Percentiles rank a stretch among this genome's conserved stretches.
These are phyloP conservation scores for Mesorhabditis spiculigera DNA, from an alignment of 2,888 invertebrate species.

Conservation along the genomic window DNA sequence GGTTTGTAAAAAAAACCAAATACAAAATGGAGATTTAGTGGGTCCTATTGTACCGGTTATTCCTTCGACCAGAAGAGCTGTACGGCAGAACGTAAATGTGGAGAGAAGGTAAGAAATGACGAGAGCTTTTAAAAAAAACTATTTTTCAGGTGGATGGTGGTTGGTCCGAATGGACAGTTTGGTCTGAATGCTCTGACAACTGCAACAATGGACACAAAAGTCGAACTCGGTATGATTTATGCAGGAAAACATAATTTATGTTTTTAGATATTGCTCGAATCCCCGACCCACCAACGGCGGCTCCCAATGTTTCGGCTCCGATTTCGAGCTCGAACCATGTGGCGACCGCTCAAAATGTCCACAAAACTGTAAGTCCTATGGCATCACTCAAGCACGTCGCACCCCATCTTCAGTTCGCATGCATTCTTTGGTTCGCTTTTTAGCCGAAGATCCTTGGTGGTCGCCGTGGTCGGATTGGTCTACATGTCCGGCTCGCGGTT, in stretches of 20 bases:
- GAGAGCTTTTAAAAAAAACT: background rate
- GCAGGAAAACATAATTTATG: background rate
- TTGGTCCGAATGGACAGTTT: constrained; percentile 53
- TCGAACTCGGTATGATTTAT: constrained; percentile 41
- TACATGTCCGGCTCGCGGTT: constrained; percentile 42
- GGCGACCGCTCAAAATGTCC: constrained; percentile 35
- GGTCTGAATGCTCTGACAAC: constrained; percentile 51
- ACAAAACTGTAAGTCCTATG: constrained; percentile 8
- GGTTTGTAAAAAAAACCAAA: constrained; percentile 11
- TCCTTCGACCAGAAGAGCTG: constrained; percentile 57
- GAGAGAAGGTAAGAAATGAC: background rate
- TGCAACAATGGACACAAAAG: constrained; percentile 52
- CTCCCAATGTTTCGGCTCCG: constrained; percentile 48
- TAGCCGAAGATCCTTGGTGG: constrained; percentile 47
- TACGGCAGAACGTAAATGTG: constrained; percentile 14
- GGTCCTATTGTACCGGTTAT: constrained; percentile 56
- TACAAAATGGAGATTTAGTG: constrained; percentile 22
- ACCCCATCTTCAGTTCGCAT: constrained; percentile 13
- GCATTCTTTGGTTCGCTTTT: constrained; percentile 19
- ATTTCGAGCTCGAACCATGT: constrained; percentile 55
- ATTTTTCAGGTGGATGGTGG: constrained; percentile 39
- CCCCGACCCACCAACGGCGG: constrained; percentile 54
- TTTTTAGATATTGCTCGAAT: constrained; percentile 48
- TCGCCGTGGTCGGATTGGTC: constrained; percentile 51
- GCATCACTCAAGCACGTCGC: background rate